Evolutionary conservation across 2,113 vertebrate species (phyloP).

Genomic region (Triplophysa tibetana): DNA sequence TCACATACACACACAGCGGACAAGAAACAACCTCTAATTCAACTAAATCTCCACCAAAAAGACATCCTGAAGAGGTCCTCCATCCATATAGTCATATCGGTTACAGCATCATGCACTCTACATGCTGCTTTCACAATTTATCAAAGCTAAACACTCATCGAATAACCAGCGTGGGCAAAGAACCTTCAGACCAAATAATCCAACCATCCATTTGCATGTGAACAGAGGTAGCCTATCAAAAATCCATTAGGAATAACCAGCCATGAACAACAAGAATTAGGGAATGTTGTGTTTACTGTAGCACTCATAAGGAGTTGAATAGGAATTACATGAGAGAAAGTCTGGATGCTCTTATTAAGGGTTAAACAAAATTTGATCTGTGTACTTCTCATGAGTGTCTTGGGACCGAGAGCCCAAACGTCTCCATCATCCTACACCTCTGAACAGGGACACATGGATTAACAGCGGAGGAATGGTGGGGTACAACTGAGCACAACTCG

Average conservation of each 20-base stretch:
- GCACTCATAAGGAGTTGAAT: background rate
- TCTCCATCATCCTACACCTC: slow-evolving; percentile 50
- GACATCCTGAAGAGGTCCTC: background rate
- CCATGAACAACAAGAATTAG: background rate
- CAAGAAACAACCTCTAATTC: background rate
- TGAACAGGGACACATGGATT: slow-evolving; percentile 59
- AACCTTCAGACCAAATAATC: background rate
- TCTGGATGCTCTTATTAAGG: too few relatives aligned
- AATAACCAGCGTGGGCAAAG: too few relatives aligned
- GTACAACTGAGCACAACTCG: slow-evolving; percentile 60
- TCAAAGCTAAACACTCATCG: too few relatives aligned
- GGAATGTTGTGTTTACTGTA: background rate
- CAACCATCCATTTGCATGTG: too few relatives aligned
- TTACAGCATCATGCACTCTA: background rate
- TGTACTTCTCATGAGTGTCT: slow-evolving; percentile 21
- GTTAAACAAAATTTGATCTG: slow-evolving; percentile 37
- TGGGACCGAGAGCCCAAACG: slow-evolving; percentile 9
- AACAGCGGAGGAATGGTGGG: slow-evolving; percentile 48
- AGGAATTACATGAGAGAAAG: background rate
- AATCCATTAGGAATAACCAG: too few relatives aligned
- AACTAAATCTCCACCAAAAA: background rate
- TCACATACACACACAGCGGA: background rate
- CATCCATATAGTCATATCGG: background rate
- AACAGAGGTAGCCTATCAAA: too few relatives aligned
- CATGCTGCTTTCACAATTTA: background rate